Conservation (phyloP, 2,797 vertebrate species). For the Miichthys miiuy region DNA sequence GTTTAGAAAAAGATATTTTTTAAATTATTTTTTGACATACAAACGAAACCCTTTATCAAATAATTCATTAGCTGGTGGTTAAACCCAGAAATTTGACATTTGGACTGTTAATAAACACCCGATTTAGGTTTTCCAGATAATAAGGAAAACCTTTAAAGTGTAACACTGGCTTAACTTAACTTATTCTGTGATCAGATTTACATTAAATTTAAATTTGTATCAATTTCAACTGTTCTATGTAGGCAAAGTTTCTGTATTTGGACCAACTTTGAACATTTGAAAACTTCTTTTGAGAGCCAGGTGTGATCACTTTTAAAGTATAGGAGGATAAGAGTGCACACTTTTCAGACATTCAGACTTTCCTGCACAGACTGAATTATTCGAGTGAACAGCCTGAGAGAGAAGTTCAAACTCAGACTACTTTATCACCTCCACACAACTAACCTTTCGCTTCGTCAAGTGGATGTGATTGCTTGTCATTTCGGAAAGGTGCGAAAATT, state of each 20-base stretch:
- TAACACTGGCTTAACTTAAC: no score
- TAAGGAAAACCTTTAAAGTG: no score
- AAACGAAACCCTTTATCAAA: neutral
- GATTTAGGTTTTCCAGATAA: no score
- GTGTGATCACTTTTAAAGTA: no score
- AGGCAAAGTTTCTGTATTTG: neutral
- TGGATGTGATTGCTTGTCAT: neutral
- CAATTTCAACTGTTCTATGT: neutral
- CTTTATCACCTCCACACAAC: neutral
- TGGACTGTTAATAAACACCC: neutral
- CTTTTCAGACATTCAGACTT: no score
- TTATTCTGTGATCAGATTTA: no score
- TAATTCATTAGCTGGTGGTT: no score
- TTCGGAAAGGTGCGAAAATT: neutral
- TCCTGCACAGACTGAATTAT: no score
- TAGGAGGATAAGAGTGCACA: no score
- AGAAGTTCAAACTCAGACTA: no score
- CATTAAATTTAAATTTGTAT: neutral
- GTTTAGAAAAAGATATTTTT: no score
- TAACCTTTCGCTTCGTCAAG: neutral
- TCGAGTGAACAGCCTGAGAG: no score
- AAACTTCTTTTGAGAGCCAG: neutral
- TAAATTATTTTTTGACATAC: neutral
- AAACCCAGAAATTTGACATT: neutral
- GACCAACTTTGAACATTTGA: neutral